Percentiles rank a stretch among this genome's conserved stretches.
phyloP scores from a whole-genome alignment of 2,888 invertebrate species.

The Slavum lentiscoides region DNA sequence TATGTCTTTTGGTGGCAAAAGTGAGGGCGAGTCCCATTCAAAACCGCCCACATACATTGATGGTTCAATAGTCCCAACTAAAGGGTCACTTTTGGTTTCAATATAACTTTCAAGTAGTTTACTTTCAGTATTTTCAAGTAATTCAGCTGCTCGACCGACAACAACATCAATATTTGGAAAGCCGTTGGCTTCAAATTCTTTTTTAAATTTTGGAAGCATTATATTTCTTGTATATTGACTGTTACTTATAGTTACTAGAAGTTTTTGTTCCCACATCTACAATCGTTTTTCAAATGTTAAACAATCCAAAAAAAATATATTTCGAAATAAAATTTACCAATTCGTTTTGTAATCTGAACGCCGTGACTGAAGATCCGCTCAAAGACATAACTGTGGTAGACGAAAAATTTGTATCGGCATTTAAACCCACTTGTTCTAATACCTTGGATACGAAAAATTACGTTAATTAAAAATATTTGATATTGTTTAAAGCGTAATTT shows the following conservation, averaged over 20 bases:
- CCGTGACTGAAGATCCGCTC: slow-evolving; percentile 38
- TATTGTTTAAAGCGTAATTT: slow-evolving; percentile 53
- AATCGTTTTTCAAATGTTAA: slow-evolving; percentile 54
- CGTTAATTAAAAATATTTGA: slow-evolving; percentile 63
- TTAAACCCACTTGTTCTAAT: slow-evolving; percentile 73
- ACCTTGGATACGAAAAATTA: slow-evolving; percentile 61
- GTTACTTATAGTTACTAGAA: slow-evolving; percentile 85
- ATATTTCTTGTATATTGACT: slow-evolving; percentile 80
- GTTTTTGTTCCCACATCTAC: slow-evolving; percentile 75
- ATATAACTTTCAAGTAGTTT: slow-evolving; percentile 76
- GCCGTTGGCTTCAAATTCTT: slow-evolving; percentile 69
- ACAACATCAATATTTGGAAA: slow-evolving; percentile 77
- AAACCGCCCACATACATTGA: slow-evolving; percentile 92
- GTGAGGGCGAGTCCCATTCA: slow-evolving; percentile 79
- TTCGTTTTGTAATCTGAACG: slow-evolving; percentile 29
- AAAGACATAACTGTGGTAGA: slow-evolving; percentile 46
- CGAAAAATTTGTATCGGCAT: slow-evolving; percentile 64
- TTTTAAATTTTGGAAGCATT: slow-evolving; percentile 73
- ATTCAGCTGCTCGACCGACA: slow-evolving; percentile 59
- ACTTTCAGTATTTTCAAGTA: slow-evolving; percentile 57
- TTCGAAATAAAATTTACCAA: slow-evolving; percentile 6
- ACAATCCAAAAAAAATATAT: neutral
- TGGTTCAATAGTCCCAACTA: slow-evolving; percentile 94
- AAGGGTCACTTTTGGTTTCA: slow-evolving; percentile 89
- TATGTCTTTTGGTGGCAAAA: slow-evolving; percentile 75